Evolutionary conservation across 2,113 vertebrate genomes (phyloP), one percentile per base, ranked within the genome.

Genomic region (Mionectes macconnelli): DNA sequence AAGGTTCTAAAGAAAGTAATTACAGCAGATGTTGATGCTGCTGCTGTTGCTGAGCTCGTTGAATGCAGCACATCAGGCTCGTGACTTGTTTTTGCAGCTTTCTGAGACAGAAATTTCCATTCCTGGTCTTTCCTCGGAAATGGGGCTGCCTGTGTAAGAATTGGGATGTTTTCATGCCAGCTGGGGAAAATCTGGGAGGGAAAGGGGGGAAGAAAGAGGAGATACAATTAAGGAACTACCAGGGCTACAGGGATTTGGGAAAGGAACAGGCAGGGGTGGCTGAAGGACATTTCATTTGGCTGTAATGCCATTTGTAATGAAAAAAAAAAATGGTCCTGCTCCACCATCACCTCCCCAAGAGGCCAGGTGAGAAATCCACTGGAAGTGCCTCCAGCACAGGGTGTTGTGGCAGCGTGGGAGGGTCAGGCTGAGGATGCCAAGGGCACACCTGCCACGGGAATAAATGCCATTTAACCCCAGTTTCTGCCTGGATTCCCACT

Each of bases 1-100:
- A 21, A 83, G 62, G 53, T 93, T 94, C 87, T 94, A 90, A 96
- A 81, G 93, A 77, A 96, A 88, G 75, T 80, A 93, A 96, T 96
- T 94, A 70, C 70, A 94, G 87, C 87, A 97, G 94, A 95, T 94
- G 87, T 85, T 90, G 93, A 83, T 96, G 8, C 67, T 91, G 84
- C 85, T 88, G 64, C 57, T 74, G 28, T 59, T 10, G 1, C 23
- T 42, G 63, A 70, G 37, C 82, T 37, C 27, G 77, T 81, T 76
- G 84, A 82, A 57, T 76, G 75, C 70, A 74, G 14, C 88, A 42
- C 75, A 76, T 53, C 90, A 63, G 49, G 14, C 55, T 75, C 63
- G 45, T 30, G 25, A 23, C 33, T 85, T 73, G 17, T 57, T 28
- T 89, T 31, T 87, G 42, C 55, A 83, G 35, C 37, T 89, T 73